Evolutionary conservation across 2,888 invertebrate genomes (phyloP).

Genomic region (Pammene aurita): DNA sequence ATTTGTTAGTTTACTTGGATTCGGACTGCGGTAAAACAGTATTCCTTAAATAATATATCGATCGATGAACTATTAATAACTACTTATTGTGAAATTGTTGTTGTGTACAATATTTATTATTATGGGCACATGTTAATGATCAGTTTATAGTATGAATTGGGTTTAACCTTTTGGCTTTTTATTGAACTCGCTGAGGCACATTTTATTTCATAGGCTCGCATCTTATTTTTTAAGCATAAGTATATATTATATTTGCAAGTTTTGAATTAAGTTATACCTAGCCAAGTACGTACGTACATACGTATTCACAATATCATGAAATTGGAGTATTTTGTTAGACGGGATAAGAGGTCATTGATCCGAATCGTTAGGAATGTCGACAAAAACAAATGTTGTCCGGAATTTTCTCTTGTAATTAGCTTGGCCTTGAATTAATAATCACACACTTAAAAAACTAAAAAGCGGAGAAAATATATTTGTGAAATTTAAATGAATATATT

Average conservation of each 20-base stretch:
- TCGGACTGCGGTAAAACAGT: constrained; percentile 10
- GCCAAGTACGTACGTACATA: no score
- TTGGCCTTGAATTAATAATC: constrained; percentile 55
- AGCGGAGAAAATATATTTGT: not conserved
- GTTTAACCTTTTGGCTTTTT: no score
- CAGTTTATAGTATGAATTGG: not conserved
- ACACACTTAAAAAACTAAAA: constrained; percentile 10
- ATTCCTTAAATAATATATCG: constrained; percentile 34
- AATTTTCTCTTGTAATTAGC: constrained; percentile 64
- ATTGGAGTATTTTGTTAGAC: constrained; percentile 1
- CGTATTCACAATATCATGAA: no score
- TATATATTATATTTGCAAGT: no score
- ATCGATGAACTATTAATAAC: constrained; percentile 4
- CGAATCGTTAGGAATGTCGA: constrained; percentile 46
- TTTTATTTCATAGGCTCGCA: no score
- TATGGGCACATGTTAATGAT: not conserved
- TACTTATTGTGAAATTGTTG: not conserved
- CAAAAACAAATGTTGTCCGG: constrained; percentile 54
- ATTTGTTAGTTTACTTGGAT: constrained; percentile 46
- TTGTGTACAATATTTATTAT: not conserved
- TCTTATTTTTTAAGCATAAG: no score
- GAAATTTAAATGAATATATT: no score
- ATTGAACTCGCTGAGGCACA: no score
- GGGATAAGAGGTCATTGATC: constrained; percentile 64
- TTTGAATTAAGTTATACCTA: no score